A percentile compares a stretch with the other conserved stretches of the same genome.
phyloP scores from a whole-genome alignment of 2,888 invertebrate genomes.

The Tanypteryx hageni region DNA sequence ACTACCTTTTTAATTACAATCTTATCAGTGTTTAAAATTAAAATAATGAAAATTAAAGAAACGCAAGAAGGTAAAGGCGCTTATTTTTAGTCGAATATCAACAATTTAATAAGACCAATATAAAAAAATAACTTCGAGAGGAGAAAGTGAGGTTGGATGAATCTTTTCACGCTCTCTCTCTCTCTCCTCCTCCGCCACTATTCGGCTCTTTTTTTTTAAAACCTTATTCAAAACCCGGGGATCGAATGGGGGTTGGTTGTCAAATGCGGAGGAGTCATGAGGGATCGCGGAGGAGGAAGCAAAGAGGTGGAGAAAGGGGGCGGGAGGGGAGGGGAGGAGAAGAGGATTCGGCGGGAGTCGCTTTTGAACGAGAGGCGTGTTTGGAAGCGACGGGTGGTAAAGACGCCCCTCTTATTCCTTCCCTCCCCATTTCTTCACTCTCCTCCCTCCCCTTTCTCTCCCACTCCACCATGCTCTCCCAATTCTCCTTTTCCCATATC shows the following conservation, averaged over 20 bases:
- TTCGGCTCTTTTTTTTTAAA: not conserved
- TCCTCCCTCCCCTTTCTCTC: too few species aligned
- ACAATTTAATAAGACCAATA: too few species aligned
- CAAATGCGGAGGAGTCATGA: not conserved
- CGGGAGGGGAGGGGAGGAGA: not conserved
- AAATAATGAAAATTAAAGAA: too few species aligned
- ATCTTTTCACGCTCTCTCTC: not conserved
- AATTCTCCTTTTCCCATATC: constrained; percentile 62
- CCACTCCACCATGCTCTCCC: not conserved
- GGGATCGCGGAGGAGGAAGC: not conserved
- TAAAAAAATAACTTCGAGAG: not conserved
- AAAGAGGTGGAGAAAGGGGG: not conserved
- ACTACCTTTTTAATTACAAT: too few species aligned
- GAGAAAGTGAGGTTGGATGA: not conserved
- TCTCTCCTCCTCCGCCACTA: not conserved
- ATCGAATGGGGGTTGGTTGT: constrained; percentile 25
- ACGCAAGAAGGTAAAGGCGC: too few species aligned
- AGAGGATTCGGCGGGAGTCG: not conserved
- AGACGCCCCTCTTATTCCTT: constrained; percentile 6
- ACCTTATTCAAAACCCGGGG: constrained; percentile 16
- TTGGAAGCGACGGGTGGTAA: constrained; percentile 1
- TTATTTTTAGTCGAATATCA: too few species aligned
- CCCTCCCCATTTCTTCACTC: too few species aligned
- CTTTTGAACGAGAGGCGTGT: constrained; percentile 34
- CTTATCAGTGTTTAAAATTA: too few species aligned